Base-by-base conservation (phyloP, 2,113 vertebrate genomes). In the Haliaeetus leucogaster region DNA sequence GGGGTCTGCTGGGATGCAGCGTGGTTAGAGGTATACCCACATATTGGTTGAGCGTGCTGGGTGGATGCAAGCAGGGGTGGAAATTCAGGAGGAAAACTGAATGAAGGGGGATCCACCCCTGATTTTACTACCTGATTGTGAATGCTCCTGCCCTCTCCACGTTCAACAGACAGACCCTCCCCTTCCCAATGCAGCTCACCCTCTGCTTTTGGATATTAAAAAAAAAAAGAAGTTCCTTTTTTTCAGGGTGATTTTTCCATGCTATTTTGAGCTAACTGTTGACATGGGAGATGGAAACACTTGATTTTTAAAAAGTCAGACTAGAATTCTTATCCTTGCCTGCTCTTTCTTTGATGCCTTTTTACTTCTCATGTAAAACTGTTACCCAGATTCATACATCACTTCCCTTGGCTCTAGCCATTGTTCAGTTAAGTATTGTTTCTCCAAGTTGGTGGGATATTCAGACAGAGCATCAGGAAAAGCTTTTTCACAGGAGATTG, bases 1-100 rank as follows among this genome's bases (percentile, higher is more conserved):
- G 86, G 67, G 93, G 86, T 42, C 86, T 89, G 82, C 79, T 42
- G 74, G 27, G 68, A 45, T 65, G 96, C 77, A 34, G 93, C 34
- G 6, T 34, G 79, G 38, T 26, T 27, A 19, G 77, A 79, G 73
- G 29, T 56, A 26, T 62, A 58, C 52, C 61, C 85, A 42, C 59
- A 0, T 1, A 2, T 3, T 5, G 48, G 18, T n/a, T 3, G 7
- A 58, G 47, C n/a, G n/a, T 11, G 29, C 56, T 17, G 40, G 45
- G 21, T 55, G 43, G 42, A 30, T 82, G 70, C 45, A 5, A 30
- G 91, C 89, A 66, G 12, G 9, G 63, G 1, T 67, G 70, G 70
- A 50, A 85, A 79, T 79, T 59, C 45, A 14, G 73, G 52, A 84
- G 68, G 42, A 30, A 62, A 82, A 27, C 4, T 26, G 52, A 27